A percentile compares a stretch with the other conserved stretches of the same genome.
phyloP scores from a whole-genome alignment of 2,797 vertebrate species.

The Acestrorhynchus altus region DNA sequence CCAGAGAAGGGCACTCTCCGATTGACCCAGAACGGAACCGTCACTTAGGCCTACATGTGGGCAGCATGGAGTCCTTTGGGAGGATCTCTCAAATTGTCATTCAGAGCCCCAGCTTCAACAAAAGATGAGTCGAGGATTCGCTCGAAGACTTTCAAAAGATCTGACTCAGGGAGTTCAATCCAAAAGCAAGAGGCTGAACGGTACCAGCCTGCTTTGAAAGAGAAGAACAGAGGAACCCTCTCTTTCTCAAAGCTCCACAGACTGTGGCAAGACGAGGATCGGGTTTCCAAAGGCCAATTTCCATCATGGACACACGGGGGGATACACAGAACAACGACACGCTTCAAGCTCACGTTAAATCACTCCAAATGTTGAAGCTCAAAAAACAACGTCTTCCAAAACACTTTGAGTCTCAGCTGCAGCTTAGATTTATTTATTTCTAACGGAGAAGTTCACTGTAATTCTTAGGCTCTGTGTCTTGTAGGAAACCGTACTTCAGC shows the following conservation, averaged over 20 bases:
- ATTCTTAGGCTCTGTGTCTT: slow-evolving; percentile 4
- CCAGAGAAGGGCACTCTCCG: slow-evolving; percentile 52
- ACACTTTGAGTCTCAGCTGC: neutral
- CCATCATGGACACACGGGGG: slow-evolving; percentile 3
- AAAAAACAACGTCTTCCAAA: neutral
- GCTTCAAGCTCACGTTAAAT: slow-evolving; percentile 13
- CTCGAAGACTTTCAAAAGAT: slow-evolving; percentile 29
- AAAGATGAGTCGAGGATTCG: slow-evolving; percentile 70
- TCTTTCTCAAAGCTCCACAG: slow-evolving; percentile 19
- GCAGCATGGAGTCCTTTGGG: slow-evolving; percentile 87
- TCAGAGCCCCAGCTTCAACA: slow-evolving; percentile 90
- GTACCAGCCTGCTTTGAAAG: slow-evolving; percentile 20
- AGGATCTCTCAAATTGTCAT: slow-evolving; percentile 82
- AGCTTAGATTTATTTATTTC: slow-evolving; percentile 50
- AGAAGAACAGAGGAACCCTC: slow-evolving; percentile 12
- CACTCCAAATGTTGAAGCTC: slow-evolving; percentile 50
- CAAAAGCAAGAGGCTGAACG: slow-evolving; percentile 37
- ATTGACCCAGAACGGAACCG: slow-evolving; percentile 43
- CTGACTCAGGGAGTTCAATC: slow-evolving; percentile 20
- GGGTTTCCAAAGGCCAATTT: slow-evolving; percentile 29
- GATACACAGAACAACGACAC: slow-evolving; percentile 1
- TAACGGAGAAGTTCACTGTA: slow-evolving; percentile 9
- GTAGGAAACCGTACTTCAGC: neutral
- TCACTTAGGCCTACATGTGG: slow-evolving; percentile 55
- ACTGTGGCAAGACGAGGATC: slow-evolving; percentile 33